Evolutionary conservation across 2,797 vertebrate genomes (phyloP), one percentile per base, ranked within the genome.

Genomic region (Dendrocincla fuliginosa): DNA sequence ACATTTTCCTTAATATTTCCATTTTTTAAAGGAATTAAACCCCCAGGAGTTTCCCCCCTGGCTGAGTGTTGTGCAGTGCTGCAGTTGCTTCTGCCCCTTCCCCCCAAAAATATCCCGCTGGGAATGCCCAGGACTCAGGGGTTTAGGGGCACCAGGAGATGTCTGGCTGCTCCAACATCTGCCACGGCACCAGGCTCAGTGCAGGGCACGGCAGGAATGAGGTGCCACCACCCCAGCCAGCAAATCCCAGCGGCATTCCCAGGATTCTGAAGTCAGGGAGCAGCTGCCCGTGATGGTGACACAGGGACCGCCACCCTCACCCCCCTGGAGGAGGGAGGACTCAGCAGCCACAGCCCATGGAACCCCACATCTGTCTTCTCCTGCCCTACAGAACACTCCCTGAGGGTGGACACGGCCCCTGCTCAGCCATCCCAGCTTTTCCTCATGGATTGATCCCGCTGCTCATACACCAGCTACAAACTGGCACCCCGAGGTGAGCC

Each of bases 401-500:
- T 28, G 33, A 57, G 56, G 23, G 7, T 35, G 2, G 50, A 8
- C 33, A 20, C 53, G 9, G 20, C 3, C 47, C 83, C n/a, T 1
- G 1, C 15, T 1, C 4, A 5, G 8, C 4, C 3, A 15, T 27
- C 2, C 16, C 25, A 10, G 42, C 25, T 82, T 25, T 27, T 33
- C 17, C 52, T 42, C 35, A 1, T 0, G 5, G 39, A 4, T 5
- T 1, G 2, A 39, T 2, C 3, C 37, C 5, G 0, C 13, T 10
- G 89, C 65, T 49, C 55, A 0, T 3, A 8, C 4, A 2, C 20
- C 61, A 2, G 20, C 4, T 14, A 2, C 35, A 70, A 81, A 5
- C 6, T 0, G 3, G 7, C 3, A 11, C 0, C 49, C 4, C 4
- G 11, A 11, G 8, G 2, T 0, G 4, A 19, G 10, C 20, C 2